Evolutionary conservation across 2,113 vertebrate genomes (phyloP).

Genomic region (Crotalus helleri): DNA sequence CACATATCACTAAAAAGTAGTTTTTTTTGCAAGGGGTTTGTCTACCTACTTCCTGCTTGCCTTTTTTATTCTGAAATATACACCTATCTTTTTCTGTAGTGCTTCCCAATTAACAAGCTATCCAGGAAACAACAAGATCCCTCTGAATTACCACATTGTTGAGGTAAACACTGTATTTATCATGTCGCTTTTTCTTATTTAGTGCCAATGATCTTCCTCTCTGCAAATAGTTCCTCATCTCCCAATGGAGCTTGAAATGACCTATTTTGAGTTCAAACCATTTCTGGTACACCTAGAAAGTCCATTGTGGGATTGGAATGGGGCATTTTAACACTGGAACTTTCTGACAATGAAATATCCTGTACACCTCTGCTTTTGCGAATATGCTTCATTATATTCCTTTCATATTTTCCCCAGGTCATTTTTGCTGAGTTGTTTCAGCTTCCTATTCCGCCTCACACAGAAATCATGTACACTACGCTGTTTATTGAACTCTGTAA

Average conservation of each 20-base stretch:
- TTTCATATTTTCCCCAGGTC: slow-evolving; percentile 70
- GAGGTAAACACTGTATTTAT: neutral
- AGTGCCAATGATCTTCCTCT: neutral
- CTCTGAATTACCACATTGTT: neutral
- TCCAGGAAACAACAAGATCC: neutral
- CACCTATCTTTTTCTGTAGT: neutral
- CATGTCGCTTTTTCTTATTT: neutral
- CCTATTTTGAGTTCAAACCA: neutral
- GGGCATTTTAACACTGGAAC: neutral
- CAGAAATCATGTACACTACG: slow-evolving; percentile 94
- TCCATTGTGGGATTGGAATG: neutral
- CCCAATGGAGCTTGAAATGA: neutral
- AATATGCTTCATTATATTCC: neutral
- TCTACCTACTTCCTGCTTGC: neutral
- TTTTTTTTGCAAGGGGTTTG: neutral
- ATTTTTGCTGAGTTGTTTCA: slow-evolving; percentile 95
- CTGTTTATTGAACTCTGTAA: slow-evolving; percentile 98
- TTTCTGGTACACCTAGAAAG: neutral
- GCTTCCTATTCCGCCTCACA: slow-evolving; percentile 85
- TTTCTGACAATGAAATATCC: neutral
- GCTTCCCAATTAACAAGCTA: neutral
- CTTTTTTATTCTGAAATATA: neutral
- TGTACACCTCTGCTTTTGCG: neutral
- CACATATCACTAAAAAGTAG: neutral
- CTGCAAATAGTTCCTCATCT: neutral